phyloP scores from a whole-genome alignment of 2,113 vertebrate species.

The Meriones unguiculatus region DNA sequence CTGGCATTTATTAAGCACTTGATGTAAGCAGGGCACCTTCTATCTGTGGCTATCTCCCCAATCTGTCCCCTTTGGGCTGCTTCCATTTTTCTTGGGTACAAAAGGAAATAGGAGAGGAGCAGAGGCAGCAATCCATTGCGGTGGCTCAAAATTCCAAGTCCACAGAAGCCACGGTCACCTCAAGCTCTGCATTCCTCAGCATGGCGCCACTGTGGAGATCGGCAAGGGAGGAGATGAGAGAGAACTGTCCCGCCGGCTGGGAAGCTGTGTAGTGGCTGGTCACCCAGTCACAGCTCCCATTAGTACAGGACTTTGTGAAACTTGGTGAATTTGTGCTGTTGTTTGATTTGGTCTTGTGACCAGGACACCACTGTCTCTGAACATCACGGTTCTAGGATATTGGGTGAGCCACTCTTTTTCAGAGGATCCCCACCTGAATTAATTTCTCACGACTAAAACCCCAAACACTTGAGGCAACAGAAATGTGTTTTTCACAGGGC shows the following conservation, averaged over 20 bases:
- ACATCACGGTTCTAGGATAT: no score
- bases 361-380: fast-evolving
- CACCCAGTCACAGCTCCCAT: no score
- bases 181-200: background rate
- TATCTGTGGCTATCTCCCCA: background rate
- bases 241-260: background rate
- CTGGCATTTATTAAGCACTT: background rate
- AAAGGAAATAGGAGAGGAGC: background rate
- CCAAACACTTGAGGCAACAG: background rate
- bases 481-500: background rate
- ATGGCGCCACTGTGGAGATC: background rate
- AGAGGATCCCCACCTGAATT: background rate
- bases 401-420: background rate
- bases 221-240: background rate
- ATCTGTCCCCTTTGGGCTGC: background rate
- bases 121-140: background rate
- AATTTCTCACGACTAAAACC: background rate
- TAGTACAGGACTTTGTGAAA: background rate
- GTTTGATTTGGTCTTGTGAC: background rate
- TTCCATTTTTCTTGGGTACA: background rate
- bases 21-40: background rate
- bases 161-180: background rate
- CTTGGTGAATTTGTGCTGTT: background rate
- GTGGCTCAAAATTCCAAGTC: background rate
- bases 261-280: background rate